A percentile compares a stretch with the other conserved stretches of the same genome.
Conservation (phyloP, 2,888 invertebrate genomes). For the Allolobophora icterica region DNA sequence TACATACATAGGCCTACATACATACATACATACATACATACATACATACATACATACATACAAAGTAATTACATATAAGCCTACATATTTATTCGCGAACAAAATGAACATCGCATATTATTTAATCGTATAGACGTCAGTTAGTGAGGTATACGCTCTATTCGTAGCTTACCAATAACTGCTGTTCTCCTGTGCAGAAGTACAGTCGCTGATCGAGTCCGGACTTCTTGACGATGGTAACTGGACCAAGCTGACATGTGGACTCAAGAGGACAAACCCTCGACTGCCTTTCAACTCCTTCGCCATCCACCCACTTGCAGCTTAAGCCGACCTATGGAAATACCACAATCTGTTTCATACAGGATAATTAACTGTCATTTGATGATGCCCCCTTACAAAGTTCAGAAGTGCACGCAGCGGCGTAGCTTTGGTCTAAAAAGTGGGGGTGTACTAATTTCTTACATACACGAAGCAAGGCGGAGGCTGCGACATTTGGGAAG, state of each 20-base stretch:
- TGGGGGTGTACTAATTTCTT: too few relatives aligned
- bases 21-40: neutral
- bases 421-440: too few relatives aligned
- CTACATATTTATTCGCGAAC: too few relatives aligned
- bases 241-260: neutral
- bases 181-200: neutral
- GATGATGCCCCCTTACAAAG: too few relatives aligned
- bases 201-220: neutral
- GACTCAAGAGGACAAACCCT: neutral
- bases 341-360: neutral
- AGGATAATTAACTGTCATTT: neutral
- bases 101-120: too few relatives aligned
- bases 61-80: neutral
- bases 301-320: conserved; percentile 7
- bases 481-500: too few relatives aligned
- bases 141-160: too few relatives aligned
- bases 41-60: conserved; percentile 13
- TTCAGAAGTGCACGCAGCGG: too few relatives aligned
- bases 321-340: neutral
- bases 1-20: neutral
- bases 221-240: neutral
- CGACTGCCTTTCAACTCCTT: neutral
- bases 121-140: too few relatives aligned
- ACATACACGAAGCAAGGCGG: too few relatives aligned
- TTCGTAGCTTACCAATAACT: neutral